These are phyloP conservation scores for Passer montanus DNA, from an alignment of 2,113 vertebrate species.

Conservation along the genomic window DNA sequence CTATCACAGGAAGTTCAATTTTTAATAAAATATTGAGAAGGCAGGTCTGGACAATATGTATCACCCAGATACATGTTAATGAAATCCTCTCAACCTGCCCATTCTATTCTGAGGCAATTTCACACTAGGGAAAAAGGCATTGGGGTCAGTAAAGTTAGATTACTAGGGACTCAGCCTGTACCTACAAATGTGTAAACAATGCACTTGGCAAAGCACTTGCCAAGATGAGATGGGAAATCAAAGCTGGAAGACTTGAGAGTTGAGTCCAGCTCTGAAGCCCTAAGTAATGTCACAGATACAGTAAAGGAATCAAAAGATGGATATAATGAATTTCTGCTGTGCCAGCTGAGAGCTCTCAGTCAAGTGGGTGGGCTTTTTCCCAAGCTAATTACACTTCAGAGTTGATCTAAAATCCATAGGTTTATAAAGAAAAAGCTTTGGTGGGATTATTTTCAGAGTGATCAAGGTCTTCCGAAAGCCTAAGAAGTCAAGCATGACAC, in stretches of 20 bases:
- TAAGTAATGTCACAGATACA: neutral
- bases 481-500: conserved; percentile 26
- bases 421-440: conserved; percentile 26
- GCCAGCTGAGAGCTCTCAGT: neutral
- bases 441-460: conserved; percentile 33
- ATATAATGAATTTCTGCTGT: neutral
- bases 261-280: neutral
- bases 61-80: neutral
- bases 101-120: neutral
- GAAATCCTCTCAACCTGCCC: neutral
- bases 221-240: neutral
- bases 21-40: conserved; percentile 6
- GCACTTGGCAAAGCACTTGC: neutral
- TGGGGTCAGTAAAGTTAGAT: neutral
- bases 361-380: neutral
- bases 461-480: conserved; percentile 4
- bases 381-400: conserved; percentile 22
- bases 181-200: neutral
- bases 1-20: neutral
- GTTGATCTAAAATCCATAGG: conserved; percentile 13
- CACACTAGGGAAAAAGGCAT: rapidly evolving
- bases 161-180: neutral
- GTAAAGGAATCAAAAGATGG: neutral
- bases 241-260: neutral
- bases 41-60: neutral